These are phyloP conservation scores for Zosterops pallidus DNA, from an alignment of 2,113 vertebrate genomes.

Conservation along the genomic window DNA sequence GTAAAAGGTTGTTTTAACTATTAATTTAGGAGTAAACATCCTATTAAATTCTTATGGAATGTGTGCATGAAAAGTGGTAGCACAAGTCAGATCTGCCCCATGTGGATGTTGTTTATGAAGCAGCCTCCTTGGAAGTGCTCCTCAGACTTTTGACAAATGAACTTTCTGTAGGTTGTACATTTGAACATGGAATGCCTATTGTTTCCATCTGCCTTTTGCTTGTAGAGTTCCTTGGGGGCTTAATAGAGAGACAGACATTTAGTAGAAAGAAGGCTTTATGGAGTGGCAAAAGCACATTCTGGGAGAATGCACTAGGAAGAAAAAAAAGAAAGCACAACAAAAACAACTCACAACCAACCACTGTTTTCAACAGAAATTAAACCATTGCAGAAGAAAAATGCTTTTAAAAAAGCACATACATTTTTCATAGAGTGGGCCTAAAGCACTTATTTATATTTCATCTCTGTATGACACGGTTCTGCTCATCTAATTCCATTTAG, in stretches of 20 bases:
- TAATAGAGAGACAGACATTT: conserved; percentile 33
- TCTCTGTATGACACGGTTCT: conserved; percentile 53
- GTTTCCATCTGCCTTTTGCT: conserved; percentile 64
- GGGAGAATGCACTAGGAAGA: background rate
- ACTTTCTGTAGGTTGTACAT: conserved; percentile 43
- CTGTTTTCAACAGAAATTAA: conserved; percentile 21
- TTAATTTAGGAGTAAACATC: conserved; percentile 47
- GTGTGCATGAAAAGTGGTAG: conserved; percentile 7
- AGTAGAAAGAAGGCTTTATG: conserved; percentile 44
- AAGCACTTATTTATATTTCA: conserved; percentile 72
- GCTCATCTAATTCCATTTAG: conserved; percentile 66
- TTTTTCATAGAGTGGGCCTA: conserved; percentile 66
- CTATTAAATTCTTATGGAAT: conserved; percentile 28
- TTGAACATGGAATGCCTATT: conserved; percentile 48
- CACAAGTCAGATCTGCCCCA: background rate
- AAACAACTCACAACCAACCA: background rate
- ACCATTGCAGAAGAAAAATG: conserved; percentile 11
- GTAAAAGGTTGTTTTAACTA: conserved; percentile 47
- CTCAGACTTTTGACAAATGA: conserved; percentile 60
- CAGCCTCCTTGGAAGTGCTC: conserved; percentile 46
- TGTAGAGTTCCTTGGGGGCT: conserved; percentile 43
- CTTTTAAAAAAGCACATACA: conserved; percentile 42
- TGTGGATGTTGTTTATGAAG: conserved; percentile 36
- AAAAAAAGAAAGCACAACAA: background rate
- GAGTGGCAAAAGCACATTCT: conserved; percentile 48